These are phyloP conservation scores for Bombus haemorrhoidalis DNA, from an alignment of 1,140 invertebrate genomes.

Conservation along the genomic window DNA sequence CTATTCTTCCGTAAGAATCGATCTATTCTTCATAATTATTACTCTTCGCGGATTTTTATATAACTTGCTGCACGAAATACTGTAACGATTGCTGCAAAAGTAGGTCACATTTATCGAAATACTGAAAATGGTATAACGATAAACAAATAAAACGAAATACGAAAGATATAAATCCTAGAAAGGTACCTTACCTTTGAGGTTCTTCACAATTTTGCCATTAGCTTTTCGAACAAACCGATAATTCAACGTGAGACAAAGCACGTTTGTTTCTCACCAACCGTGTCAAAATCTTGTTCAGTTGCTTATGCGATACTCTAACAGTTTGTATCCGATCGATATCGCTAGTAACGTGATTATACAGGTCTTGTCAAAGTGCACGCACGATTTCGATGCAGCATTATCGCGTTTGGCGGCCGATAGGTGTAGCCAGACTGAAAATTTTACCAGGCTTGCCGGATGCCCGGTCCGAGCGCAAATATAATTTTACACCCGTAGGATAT, in stretches of 20 bases:
- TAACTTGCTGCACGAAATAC: no score
- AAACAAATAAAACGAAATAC: no score
- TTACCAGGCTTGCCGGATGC: not conserved
- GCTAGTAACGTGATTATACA: not conserved
- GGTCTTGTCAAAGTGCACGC: not conserved
- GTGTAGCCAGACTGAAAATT: slow-evolving; percentile 16
- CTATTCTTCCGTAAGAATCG: no score
- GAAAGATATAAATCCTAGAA: no score
- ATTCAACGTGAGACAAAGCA: not conserved
- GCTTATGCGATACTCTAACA: not conserved
- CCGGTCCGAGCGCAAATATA: slow-evolving; percentile 15
- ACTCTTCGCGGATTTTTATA: no score
- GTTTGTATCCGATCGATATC: not conserved
- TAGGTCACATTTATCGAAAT: no score
- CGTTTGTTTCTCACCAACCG: not conserved
- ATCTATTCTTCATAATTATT: no score
- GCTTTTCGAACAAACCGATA: not conserved
- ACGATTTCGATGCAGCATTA: not conserved
- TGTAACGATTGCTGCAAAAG: no score
- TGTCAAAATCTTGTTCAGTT: not conserved
- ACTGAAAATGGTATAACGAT: no score
- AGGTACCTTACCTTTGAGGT: no score
- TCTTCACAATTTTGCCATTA: no score
- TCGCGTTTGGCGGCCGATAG: not conserved
- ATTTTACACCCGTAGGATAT: slow-evolving; percentile 20